Evolutionary conservation across 2,888 invertebrate species (phyloP).

Genomic region (Nematopogon swammerdamellus): DNA sequence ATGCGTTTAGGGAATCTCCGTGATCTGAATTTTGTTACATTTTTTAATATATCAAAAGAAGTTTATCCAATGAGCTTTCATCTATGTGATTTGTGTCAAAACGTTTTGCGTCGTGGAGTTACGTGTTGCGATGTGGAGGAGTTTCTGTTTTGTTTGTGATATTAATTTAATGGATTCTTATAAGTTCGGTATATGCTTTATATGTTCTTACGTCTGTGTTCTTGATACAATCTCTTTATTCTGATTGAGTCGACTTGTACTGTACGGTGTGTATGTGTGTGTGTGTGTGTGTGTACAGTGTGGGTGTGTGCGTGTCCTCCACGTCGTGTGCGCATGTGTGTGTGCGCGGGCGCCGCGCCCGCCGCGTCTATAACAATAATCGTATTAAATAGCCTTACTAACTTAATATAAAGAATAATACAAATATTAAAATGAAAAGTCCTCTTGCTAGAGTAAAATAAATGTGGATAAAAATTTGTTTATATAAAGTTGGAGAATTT

Average conservation of each 20-base stretch:
- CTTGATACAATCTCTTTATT: slow-evolving; percentile 14
- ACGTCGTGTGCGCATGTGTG: slow-evolving; percentile 11
- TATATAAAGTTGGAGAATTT: background rate
- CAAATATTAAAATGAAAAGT: slow-evolving; percentile 28
- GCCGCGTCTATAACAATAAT: slow-evolving; percentile 11
- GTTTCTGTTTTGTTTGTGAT: background rate
- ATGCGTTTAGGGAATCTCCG: background rate
- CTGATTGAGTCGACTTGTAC: slow-evolving; percentile 24
- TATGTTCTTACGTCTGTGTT: slow-evolving; percentile 24
- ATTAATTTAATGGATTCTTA: background rate
- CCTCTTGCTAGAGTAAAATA: slow-evolving; percentile 41
- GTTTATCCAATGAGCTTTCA: background rate
- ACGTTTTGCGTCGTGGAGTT: background rate
- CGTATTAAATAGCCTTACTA: slow-evolving; percentile 53
- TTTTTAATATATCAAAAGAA: background rate
- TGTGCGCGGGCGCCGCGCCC: slow-evolving; percentile 18
- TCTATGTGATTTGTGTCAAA: background rate
- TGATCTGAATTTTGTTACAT: background rate
- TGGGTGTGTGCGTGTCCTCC: slow-evolving; percentile 8
- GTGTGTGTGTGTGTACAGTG: slow-evolving; percentile 13
- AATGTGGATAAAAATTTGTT: slow-evolving; percentile 1
- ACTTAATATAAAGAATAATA: slow-evolving; percentile 32
- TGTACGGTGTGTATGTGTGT: slow-evolving; percentile 16
- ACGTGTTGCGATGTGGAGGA: background rate
- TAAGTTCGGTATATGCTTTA: background rate